phyloP scores from a whole-genome alignment of 2,797 vertebrate genomes.

The Rhynchonycteris naso region DNA sequence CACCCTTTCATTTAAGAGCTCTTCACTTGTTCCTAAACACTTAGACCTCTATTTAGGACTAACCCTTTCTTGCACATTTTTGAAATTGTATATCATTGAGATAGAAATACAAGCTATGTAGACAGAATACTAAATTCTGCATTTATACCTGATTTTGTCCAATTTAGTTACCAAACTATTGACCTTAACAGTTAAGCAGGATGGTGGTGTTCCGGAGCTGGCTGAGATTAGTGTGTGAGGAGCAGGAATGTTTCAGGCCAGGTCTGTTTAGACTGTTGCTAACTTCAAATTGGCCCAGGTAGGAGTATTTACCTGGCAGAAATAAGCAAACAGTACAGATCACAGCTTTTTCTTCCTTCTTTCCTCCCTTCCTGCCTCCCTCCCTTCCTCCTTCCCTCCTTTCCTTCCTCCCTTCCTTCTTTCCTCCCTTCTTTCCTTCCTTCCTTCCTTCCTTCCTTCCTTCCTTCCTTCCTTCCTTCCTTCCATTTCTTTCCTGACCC shows the following conservation, averaged over 20 bases:
- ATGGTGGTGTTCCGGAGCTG: not conserved
- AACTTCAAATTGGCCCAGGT: conserved; percentile 19
- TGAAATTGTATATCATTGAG: not conserved
- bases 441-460: not conserved
- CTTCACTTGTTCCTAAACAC: not conserved
- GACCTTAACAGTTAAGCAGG: not conserved
- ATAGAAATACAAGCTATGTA: not conserved
- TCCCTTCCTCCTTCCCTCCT: not conserved
- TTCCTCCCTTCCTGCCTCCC: not conserved
- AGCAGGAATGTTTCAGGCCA: not conserved
- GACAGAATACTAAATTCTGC: not conserved
- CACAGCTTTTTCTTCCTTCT: not conserved
- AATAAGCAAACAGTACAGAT: not conserved
- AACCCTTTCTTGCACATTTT: not conserved
- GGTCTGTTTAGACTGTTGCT: not conserved
- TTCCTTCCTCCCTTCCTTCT: no score
- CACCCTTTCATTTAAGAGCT: not conserved
- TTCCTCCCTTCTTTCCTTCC: no score
- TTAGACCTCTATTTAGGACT: not conserved
- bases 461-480: not conserved
- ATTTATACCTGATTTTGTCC: not conserved
- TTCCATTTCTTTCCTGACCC: not conserved
- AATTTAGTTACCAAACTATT: not conserved
- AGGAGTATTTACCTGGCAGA: not conserved
- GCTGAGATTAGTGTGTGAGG: not conserved